Evolutionary conservation across 2,113 vertebrate genomes (phyloP).

Genomic region (Speoplatyrhinus poulsoni): DNA sequence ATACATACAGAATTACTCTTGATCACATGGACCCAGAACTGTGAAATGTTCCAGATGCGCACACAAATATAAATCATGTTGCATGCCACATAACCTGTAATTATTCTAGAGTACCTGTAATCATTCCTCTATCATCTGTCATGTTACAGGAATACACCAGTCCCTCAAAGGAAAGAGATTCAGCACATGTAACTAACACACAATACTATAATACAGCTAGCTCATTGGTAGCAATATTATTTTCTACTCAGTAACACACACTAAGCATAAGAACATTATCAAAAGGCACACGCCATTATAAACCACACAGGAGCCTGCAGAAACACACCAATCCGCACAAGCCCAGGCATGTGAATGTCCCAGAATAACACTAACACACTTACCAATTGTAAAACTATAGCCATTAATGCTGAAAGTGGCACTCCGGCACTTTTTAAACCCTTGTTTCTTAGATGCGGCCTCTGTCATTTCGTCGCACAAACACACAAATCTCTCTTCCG

Average conservation of each 20-base stretch:
- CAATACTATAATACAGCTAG: too few relatives aligned
- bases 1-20: too few relatives aligned
- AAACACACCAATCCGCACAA: neutral
- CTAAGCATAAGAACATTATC: slow-evolving; percentile 20
- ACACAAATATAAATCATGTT: too few relatives aligned
- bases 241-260: neutral
- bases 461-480: slow-evolving; percentile 78
- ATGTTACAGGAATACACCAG: too few relatives aligned
- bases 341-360: neutral
- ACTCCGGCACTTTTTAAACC: slow-evolving; percentile 90
- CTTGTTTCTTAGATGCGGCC: slow-evolving; percentile 80
- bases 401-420: slow-evolving; percentile 94
- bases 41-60: too few relatives aligned
- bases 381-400: slow-evolving; percentile 97
- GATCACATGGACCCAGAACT: too few relatives aligned
- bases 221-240: too few relatives aligned
- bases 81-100: too few relatives aligned
- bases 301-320: neutral
- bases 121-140: too few relatives aligned
- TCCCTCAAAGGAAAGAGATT: too few relatives aligned
- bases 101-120: too few relatives aligned
- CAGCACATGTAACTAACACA: too few relatives aligned
- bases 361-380: slow-evolving; percentile 13
- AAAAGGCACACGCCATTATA: neutral
- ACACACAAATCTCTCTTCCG: neutral